These are phyloP conservation scores for Onychostruthus taczanowskii DNA, from an alignment of 2,113 vertebrate genomes.

Conservation along the genomic window DNA sequence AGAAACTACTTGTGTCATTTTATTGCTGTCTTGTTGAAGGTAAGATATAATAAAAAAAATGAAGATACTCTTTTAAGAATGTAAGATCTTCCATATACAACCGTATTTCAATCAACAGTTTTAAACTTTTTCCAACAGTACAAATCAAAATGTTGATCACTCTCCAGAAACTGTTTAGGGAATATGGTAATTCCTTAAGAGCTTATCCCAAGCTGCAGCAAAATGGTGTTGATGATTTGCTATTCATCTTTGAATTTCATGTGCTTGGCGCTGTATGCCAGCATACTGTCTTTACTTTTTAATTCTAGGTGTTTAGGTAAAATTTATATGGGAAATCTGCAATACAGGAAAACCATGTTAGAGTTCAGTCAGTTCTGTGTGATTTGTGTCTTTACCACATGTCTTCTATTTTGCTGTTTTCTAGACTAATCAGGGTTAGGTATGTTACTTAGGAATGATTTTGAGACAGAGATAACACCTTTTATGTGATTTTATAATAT, in stretches of 20 bases:
- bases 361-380: not conserved
- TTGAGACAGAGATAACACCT: not conserved
- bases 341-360: not conserved
- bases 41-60: not conserved
- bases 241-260: not conserved
- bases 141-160: not conserved
- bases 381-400: not conserved
- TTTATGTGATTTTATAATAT: not conserved
- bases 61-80: not conserved
- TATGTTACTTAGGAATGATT: not conserved
- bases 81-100: not conserved
- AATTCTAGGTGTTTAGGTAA: not conserved
- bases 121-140: not conserved
- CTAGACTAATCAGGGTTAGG: not conserved
- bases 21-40: not conserved
- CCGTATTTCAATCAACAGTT: not conserved
- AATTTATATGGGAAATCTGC: not conserved
- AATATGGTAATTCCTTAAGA: not conserved
- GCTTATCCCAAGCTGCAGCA: not conserved
- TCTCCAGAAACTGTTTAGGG: not conserved
- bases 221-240: not conserved
- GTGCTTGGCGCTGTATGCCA: not conserved
- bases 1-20: not conserved
- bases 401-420: not conserved
- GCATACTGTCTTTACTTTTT: not conserved